Percentiles rank a stretch among this genome's conserved stretches.
Evolutionary conservation across 2,888 invertebrate genomes (phyloP).

Genomic region (Spodoptera exigua): DNA sequence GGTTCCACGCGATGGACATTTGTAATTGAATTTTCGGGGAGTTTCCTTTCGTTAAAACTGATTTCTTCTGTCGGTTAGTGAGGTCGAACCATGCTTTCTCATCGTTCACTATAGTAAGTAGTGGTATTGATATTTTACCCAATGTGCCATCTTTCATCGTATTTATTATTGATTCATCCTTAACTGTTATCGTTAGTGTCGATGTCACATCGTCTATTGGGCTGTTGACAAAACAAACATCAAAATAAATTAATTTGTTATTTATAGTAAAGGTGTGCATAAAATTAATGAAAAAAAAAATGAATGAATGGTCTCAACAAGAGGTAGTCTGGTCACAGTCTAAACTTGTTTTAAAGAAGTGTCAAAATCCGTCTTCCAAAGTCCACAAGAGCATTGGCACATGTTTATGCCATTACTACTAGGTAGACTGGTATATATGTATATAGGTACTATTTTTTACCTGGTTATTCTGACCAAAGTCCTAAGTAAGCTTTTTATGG

Average conservation of each 20-base stretch:
- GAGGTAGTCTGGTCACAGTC: no score
- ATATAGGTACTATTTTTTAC: no score
- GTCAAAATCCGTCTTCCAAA: no score
- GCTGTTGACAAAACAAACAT: slow-evolving; percentile 64
- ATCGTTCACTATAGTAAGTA: slow-evolving; percentile 79
- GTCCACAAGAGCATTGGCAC: no score
- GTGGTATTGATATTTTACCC: slow-evolving; percentile 80
- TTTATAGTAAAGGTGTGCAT: no score
- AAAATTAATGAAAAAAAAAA: no score
- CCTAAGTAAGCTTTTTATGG: neutral
- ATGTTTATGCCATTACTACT: no score
- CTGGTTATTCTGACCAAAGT: no score
- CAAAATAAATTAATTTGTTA: no score
- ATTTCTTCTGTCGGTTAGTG: slow-evolving; percentile 76
- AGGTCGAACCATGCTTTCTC: slow-evolving; percentile 84
- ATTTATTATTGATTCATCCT: slow-evolving; percentile 78
- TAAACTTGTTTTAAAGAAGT: no score
- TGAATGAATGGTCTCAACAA: no score
- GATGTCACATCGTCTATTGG: slow-evolving; percentile 81
- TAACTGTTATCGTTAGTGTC: slow-evolving; percentile 78
- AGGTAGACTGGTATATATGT: no score
- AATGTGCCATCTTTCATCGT: slow-evolving; percentile 71
- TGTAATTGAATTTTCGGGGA: slow-evolving; percentile 81
- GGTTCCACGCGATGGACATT: slow-evolving; percentile 85
- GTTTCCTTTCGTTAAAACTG: slow-evolving; percentile 74